These are phyloP conservation scores for Furcifer pardalis DNA, from an alignment of 2,797 vertebrate genomes.

Conservation along the genomic window DNA sequence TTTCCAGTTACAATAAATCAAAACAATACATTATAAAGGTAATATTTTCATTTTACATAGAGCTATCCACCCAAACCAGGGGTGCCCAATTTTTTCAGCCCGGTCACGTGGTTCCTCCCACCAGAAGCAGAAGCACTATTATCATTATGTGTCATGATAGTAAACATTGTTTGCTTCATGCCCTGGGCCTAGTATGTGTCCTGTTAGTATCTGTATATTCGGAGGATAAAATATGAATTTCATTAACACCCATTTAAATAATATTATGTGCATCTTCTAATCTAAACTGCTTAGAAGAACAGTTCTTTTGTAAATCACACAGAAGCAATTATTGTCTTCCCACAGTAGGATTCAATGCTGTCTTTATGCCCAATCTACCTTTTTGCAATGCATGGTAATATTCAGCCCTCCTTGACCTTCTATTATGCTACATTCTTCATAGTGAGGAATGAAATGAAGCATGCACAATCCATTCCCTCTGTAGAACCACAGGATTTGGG, in stretches of 20 bases:
- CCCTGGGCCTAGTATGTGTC: neutral
- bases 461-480: neutral
- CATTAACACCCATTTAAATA: constrained; percentile 59
- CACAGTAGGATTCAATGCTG: constrained; percentile 3
- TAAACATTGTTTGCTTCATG: no score
- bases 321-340: constrained; percentile 13
- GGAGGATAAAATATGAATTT: constrained; percentile 49
- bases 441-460: neutral
- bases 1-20: no score
- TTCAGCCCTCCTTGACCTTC: constrained; percentile 5
- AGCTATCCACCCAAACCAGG: no score
- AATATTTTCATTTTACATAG: no score
- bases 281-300: constrained; percentile 4
- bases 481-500: fast-evolving
- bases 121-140: no score
- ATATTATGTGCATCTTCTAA: constrained; percentile 57
- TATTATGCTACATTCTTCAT: constrained; percentile 16
- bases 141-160: no score
- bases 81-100: no score
- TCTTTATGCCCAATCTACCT: neutral
- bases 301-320: constrained; percentile 8
- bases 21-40: no score
- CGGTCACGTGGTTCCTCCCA: no score
- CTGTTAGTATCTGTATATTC: constrained; percentile 38
- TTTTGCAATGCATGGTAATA: neutral